Base-by-base conservation (phyloP, 2,113 vertebrate genomes). In the Otolemur garnettii region DNA sequence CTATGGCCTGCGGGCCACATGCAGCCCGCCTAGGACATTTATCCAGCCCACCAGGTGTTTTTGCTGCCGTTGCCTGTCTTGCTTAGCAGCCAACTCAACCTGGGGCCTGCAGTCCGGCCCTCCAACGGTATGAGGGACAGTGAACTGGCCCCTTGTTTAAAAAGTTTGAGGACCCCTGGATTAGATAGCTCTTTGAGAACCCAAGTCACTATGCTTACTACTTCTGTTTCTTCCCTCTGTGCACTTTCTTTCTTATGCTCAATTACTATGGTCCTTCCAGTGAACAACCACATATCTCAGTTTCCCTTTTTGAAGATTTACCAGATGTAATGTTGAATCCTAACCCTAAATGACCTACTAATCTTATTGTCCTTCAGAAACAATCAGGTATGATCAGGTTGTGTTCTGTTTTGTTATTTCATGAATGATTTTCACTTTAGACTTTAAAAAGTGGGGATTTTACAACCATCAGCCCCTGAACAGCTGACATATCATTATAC, bases 281-380 rank as follows among this genome's bases (percentile, higher is more conserved):
- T 3, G 64, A 87, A 53, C 11, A 38, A 38, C 8, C 22, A 68
- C 4, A 0, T 19, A 64, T 7, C 26, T 89, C 26, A n/a, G n/a
- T 91, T 78, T 87, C 66, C 45, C 90, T 86, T 38, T 50, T 35
- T 24, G 42, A 57, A 93, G 35, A 80, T n/a, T 62, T 55, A 59
- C 30, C 35, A 55, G 59, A n/a, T 80, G 12, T 42, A 66, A 35
- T 3, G 14, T 4, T 71, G 60, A 79, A 45, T n/a, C 30, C 28
- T 68, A 74, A 55, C 0, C 18, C 45, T 18, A 59, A 83, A 33
- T 13, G 69, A 14, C 4, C 87, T 24, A 60, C 12, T 22, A 64
- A 45, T 50, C 24, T 30, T 62, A 26, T 71, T 81, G 74, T 62
- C 86, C 82, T 96, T 66, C 57, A 69, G 87, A 97, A 83, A 18